phyloP scores from a whole-genome alignment of 2,113 vertebrate genomes.

The Ceratotherium simum region DNA sequence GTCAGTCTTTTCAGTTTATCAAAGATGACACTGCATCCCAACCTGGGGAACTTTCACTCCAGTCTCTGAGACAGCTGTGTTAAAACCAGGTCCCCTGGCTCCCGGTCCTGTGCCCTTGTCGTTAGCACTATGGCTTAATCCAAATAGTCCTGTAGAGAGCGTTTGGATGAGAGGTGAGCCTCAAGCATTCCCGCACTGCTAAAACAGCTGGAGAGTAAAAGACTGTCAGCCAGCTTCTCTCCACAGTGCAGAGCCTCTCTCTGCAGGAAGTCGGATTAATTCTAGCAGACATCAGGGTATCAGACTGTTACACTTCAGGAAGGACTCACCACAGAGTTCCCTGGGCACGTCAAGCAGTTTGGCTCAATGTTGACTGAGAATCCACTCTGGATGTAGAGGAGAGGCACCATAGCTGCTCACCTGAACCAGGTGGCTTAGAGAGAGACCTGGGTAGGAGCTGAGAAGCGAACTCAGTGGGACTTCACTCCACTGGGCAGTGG shows the following conservation, averaged over 20 bases:
- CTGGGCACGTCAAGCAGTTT: neutral
- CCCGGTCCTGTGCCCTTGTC: neutral
- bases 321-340: neutral
- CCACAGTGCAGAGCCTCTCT: slow-evolving; percentile 18
- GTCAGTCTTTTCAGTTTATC: neutral
- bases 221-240: neutral
- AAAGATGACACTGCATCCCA: neutral
- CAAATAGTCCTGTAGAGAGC: neutral
- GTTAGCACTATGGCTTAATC: neutral
- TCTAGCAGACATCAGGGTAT: neutral
- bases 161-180: neutral
- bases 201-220: neutral
- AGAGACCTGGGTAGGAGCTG: neutral
- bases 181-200: neutral
- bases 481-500: neutral
- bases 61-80: neutral
- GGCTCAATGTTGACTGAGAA: neutral
- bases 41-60: neutral
- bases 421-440: neutral
- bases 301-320: neutral
- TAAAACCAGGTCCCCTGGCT: neutral
- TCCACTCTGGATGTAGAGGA: neutral
- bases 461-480: neutral
- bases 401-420: neutral
- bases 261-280: neutral